Evolutionary conservation across 37 sponge, comb jelly and placozoan genomes (phyloP).

Genomic region (Cliona cf. orientalis): DNA sequence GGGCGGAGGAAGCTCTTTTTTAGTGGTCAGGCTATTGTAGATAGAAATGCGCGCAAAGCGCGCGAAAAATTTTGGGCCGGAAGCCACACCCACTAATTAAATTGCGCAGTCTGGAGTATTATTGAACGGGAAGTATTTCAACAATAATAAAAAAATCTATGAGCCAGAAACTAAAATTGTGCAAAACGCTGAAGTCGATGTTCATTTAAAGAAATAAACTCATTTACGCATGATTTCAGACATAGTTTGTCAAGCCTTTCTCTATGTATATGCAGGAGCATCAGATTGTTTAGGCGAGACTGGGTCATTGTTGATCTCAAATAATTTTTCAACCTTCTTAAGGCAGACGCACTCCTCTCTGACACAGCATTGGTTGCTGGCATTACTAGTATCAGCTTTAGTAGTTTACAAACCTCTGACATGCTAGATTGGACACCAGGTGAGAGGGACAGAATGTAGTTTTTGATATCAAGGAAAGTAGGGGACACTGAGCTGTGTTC

Average conservation of each 20-base stretch:
- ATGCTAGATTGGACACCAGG: slow-evolving; percentile 22
- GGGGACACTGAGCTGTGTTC: neutral
- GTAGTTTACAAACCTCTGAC: slow-evolving; percentile 46
- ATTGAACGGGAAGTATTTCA: too few relatives aligned
- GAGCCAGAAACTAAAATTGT: neutral
- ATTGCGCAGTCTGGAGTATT: too few relatives aligned
- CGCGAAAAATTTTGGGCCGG: too few relatives aligned
- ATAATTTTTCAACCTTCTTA: slow-evolving; percentile 57
- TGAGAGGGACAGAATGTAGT: slow-evolving; percentile 23
- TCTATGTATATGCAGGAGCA: slow-evolving; percentile 58
- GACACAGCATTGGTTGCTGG: slow-evolving; percentile 61
- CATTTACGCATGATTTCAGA: slow-evolving; percentile 22
- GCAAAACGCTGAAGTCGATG: slow-evolving; percentile 27
- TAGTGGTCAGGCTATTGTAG: too few relatives aligned
- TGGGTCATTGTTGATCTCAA: slow-evolving; percentile 55
- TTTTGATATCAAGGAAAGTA: slow-evolving; percentile 20
- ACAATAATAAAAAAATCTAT: too few relatives aligned
- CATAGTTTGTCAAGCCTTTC: slow-evolving; percentile 11
- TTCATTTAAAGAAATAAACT: slow-evolving; percentile 34
- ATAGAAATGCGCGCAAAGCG: too few relatives aligned
- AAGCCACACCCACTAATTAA: too few relatives aligned
- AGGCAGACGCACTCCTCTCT: slow-evolving; percentile 54
- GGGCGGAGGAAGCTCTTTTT: too few relatives aligned
- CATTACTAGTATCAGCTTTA: slow-evolving; percentile 56
- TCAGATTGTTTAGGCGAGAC: slow-evolving; percentile 52